Evolutionary conservation across 1,140 invertebrate species (phyloP).

Genomic region (Leptopilina boulardi): DNA sequence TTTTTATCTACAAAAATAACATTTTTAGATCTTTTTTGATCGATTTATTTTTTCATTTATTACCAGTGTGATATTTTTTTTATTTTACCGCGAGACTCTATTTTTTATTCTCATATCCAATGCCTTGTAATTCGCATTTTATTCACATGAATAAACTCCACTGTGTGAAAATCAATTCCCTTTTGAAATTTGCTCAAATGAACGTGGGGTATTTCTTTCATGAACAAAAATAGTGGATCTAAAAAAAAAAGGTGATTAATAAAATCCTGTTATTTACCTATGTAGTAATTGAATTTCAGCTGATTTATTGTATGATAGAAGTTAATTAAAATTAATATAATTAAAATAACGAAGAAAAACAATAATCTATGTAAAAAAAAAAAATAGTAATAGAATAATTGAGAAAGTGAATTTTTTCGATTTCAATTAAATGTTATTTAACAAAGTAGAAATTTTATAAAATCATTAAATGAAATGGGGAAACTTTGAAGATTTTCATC

Average conservation of each 20-base stretch:
- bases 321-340: too few relatives aligned
- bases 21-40: too few relatives aligned
- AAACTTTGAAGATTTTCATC: not conserved
- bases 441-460: not conserved
- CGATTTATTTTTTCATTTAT: not conserved
- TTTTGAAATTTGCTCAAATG: slow-evolving; percentile 23
- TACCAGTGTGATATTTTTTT: not conserved
- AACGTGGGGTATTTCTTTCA: not conserved
- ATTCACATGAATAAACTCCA: slow-evolving; percentile 23
- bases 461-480: not conserved
- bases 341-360: too few relatives aligned
- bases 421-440: too few relatives aligned
- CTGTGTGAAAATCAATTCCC: slow-evolving; percentile 15
- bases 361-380: too few relatives aligned
- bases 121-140: not conserved
- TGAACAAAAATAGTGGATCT: not conserved
- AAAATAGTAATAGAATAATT: too few relatives aligned
- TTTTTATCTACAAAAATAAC: too few relatives aligned
- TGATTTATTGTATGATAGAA: too few relatives aligned
- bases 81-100: not conserved
- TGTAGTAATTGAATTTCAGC: too few relatives aligned
- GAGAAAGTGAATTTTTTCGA: too few relatives aligned
- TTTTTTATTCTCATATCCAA: not conserved
- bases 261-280: too few relatives aligned
- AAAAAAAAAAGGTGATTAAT: not conserved